A percentile compares a stretch with the other conserved stretches of the same genome.
These are phyloP conservation scores for Panthera uncia DNA, from an alignment of 2,113 vertebrate genomes.

Conservation along the genomic window DNA sequence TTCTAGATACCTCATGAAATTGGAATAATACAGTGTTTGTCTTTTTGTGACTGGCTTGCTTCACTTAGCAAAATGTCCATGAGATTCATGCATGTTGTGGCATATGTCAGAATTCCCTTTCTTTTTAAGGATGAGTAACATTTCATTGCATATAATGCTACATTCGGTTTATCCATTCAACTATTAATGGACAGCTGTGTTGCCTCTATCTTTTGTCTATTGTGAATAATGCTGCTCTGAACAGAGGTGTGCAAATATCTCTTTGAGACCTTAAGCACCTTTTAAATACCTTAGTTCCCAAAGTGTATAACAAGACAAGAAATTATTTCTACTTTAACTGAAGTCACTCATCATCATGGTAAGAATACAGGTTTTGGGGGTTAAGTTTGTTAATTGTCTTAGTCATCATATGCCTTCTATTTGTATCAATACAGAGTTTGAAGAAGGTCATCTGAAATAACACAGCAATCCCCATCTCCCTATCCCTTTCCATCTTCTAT, in stretches of 20 bases:
- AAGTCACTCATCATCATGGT: background rate
- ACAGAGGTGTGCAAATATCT: background rate
- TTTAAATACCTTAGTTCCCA: background rate
- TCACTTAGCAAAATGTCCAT: background rate
- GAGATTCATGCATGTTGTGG: no score
- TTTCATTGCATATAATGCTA: no score
- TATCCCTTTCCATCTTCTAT: background rate
- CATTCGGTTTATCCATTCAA: background rate
- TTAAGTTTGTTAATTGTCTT: background rate
- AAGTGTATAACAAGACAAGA: background rate
- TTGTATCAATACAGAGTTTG: background rate
- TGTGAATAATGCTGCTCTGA: background rate
- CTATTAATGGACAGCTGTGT: background rate
- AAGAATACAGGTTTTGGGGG: background rate
- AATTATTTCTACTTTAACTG: background rate
- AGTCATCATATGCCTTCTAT: background rate
- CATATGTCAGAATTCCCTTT: background rate
- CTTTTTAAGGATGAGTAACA: background rate
- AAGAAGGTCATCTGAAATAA: background rate
- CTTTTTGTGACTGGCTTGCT: background rate
- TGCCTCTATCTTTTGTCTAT: background rate
- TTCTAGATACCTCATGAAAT: background rate
- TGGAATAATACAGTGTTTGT: background rate
- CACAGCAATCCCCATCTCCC: no score
- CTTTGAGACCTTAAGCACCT: background rate